These are phyloP conservation scores for Cyrtonyx montezumae DNA, from an alignment of 2,113 vertebrate species.

Conservation along the genomic window DNA sequence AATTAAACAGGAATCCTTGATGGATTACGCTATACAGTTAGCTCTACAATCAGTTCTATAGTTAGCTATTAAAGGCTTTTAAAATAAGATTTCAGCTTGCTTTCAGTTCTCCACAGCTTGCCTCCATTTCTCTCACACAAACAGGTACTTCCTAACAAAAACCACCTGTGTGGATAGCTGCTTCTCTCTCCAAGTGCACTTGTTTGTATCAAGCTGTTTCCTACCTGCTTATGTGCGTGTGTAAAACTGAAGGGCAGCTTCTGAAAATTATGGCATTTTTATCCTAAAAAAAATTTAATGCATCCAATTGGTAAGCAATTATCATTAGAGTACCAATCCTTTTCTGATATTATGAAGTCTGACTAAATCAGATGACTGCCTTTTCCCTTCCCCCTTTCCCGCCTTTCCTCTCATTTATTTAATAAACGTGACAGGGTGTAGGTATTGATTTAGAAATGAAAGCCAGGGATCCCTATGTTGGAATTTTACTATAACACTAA, in stretches of 20 bases:
- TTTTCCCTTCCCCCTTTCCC: not conserved
- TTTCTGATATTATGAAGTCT: not conserved
- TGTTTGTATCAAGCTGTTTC: not conserved
- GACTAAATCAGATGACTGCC: not conserved
- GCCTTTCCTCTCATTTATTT: not conserved
- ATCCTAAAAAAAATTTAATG: not conserved
- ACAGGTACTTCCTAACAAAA: not conserved
- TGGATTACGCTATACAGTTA: not conserved
- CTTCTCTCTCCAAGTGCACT: not conserved
- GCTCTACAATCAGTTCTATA: no score
- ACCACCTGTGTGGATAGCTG: not conserved
- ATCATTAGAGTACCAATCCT: not conserved
- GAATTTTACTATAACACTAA: not conserved
- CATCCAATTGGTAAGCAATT: not conserved
- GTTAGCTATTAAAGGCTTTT: not conserved
- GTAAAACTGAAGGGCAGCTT: not conserved
- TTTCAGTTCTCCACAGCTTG: not conserved
- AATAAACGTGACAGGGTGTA: not conserved
- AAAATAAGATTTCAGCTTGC: not conserved
- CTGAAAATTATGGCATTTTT: not conserved
- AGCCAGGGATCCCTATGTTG: not conserved
- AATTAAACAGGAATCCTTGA: not conserved
- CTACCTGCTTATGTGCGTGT: not conserved
- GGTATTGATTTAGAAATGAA: not conserved
- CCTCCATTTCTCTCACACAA: not conserved